These are phyloP conservation scores for Machaerirhynchus nigripectus DNA, from an alignment of 2,113 vertebrate genomes.

Conservation along the genomic window DNA sequence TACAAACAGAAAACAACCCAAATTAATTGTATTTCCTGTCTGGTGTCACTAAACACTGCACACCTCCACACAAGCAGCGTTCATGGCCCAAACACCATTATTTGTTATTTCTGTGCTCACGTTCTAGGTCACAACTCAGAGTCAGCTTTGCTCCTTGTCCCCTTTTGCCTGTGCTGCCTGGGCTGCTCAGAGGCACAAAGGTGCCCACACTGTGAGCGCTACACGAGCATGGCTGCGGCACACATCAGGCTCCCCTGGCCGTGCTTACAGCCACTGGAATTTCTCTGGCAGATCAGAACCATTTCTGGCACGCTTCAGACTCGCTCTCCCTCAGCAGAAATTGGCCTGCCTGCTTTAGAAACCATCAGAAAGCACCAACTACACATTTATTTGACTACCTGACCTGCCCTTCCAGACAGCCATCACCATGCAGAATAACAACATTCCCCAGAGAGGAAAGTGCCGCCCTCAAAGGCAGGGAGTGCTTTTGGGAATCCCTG, in stretches of 20 bases:
- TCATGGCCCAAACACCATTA: background rate
- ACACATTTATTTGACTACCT: conserved; percentile 15
- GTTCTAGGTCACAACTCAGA: background rate
- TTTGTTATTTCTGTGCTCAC: background rate
- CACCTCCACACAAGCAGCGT: background rate
- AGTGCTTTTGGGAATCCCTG: background rate
- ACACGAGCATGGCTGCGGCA: background rate
- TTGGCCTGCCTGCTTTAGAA: conserved; percentile 37
- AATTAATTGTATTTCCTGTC: background rate
- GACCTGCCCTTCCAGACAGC: conserved; percentile 12
- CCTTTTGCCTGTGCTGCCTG: background rate
- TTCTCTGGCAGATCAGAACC: background rate
- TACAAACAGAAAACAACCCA: background rate
- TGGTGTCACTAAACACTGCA: background rate
- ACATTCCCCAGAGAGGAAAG: background rate
- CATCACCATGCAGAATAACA: background rate
- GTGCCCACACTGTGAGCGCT: background rate
- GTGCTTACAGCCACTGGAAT: background rate
- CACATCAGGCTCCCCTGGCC: background rate
- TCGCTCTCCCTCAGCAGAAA: conserved; percentile 14
- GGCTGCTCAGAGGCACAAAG: background rate
- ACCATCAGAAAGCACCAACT: conserved; percentile 31
- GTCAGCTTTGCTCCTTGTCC: background rate
- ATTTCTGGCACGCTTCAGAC: conserved; percentile 34
- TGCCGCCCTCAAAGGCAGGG: background rate